Evolutionary conservation across 1,140 invertebrate species (phyloP), one percentile per base, ranked within the genome.

Genomic region (Drosophila pseudoobscura): DNA sequence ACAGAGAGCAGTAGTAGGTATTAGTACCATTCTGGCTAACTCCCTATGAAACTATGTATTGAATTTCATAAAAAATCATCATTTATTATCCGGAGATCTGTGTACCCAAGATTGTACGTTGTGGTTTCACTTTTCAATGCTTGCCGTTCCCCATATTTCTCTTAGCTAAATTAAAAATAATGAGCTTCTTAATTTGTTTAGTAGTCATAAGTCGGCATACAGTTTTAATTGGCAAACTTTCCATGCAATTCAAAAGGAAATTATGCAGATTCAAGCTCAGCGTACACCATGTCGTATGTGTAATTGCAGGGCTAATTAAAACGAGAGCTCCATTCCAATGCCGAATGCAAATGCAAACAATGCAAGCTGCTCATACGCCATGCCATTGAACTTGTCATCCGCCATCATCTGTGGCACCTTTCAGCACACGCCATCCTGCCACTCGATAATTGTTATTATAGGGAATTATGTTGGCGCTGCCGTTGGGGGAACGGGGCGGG

Each of bases 371-470:
- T 39, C 50, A 77, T 73, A 84, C 56, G 49, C 44, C 60, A 50
- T 44, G 46, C 64, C 80, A 87, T 87, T 85, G 80, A 85, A 85
- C 80, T 85, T 85, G 80, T 85, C 80, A 44, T 26, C 54, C 66
- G 69, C 46, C 66, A 60, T 51, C 58, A 52, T 50, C 55, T 47
- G 55, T 29, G 17, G 17, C 31, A 31, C 58, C 44, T n/a, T 53
- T 20, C 35, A 45, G 51, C 60, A 56, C 68, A 65, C 59, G 68
- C 57, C 71, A 71, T 55, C 35, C 55, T 66, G 54, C 29, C 54
- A 39, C 8, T 65, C 35, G 44, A 60, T 75, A 75, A 80, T 80
- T 75, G 13, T 39, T 13, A 13, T 11, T 8, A 47, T 11, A 49
- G 56, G 63, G 58, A 68, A 62, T 62, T 73, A 39, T 4, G 3